Conservation (phyloP, 1,140 invertebrate genomes). For the Zaprionus ornatus region DNA sequence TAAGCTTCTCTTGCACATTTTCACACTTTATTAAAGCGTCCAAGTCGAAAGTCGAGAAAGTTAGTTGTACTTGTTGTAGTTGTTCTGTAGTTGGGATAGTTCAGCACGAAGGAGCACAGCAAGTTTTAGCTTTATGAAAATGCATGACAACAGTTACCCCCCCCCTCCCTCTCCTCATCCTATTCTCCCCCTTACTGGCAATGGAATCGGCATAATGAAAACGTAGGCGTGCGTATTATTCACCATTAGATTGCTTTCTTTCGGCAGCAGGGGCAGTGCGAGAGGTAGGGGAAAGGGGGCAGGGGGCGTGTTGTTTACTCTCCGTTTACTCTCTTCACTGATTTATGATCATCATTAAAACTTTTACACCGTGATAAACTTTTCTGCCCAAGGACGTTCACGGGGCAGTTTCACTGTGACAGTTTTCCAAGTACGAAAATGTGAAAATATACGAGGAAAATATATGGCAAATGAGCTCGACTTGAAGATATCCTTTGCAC, state of each 20-base stretch:
- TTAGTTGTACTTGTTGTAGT: constrained; percentile 49
- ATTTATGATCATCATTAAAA: constrained; percentile 51
- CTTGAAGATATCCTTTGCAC: no score
- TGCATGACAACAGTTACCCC: constrained; percentile 30
- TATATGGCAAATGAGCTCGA: no score
- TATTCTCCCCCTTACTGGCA: background rate
- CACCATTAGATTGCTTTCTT: constrained; percentile 35
- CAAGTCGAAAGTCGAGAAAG: constrained; percentile 59
- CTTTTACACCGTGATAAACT: constrained; percentile 37
- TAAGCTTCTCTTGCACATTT: constrained; percentile 51
- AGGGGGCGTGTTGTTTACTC: constrained; percentile 18
- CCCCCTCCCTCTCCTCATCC: background rate
- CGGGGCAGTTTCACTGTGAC: background rate
- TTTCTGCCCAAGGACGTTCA: constrained; percentile 32
- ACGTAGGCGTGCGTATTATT: constrained; percentile 47
- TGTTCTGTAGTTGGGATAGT: constrained; percentile 26
- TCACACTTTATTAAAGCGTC: constrained; percentile 79
- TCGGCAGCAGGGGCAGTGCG: background rate
- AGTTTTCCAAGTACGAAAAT: constrained; percentile 6
- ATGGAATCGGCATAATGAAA: constrained; percentile 47
- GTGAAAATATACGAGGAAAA: background rate
- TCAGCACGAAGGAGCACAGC: constrained; percentile 10
- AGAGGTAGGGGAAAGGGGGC: no score
- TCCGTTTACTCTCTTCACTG: constrained; percentile 11
- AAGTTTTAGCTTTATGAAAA: constrained; percentile 48